Conservation (phyloP, 2,113 vertebrate genomes). For the Hippocampus mohnikei region DNA sequence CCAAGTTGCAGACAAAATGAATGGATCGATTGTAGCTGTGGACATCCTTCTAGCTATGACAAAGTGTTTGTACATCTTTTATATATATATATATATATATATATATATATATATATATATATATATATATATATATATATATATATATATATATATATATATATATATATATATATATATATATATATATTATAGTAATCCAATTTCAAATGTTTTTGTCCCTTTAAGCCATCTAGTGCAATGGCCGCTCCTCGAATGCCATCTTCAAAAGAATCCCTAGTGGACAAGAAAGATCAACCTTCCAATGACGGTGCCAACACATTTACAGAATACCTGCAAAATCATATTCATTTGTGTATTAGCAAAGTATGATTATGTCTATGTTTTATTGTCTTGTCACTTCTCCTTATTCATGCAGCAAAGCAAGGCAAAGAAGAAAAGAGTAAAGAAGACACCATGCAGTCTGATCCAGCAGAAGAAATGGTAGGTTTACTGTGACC, state of each 20-base stretch:
- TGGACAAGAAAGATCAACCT: slow-evolving; percentile 30
- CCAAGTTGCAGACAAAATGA: no score
- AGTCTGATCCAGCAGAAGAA: not conserved
- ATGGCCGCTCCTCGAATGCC: slow-evolving; percentile 47
- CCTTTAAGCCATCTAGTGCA: slow-evolving; percentile 30
- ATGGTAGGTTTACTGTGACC: not conserved
- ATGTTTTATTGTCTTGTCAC: not conserved
- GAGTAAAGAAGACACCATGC: slow-evolving; percentile 28
- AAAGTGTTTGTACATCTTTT: no score
- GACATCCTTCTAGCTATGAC: no score
- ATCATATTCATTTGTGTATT: not conserved
- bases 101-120: no score
- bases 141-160: no score
- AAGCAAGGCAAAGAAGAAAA: slow-evolving; percentile 36
- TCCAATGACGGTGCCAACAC: slow-evolving; percentile 20
- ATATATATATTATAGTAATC: no score
- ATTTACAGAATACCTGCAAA: not conserved
- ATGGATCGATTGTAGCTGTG: no score
- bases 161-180: no score
- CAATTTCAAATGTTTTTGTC: not conserved
- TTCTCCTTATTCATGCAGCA: slow-evolving; percentile 4
- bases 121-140: no score
- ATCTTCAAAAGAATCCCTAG: slow-evolving; percentile 19
- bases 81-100: no score
- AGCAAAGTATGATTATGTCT: not conserved